Evolutionary conservation across 2,888 invertebrate genomes (phyloP), one percentile per base, ranked within the genome.

Genomic region (Ethmia dodecea): DNA sequence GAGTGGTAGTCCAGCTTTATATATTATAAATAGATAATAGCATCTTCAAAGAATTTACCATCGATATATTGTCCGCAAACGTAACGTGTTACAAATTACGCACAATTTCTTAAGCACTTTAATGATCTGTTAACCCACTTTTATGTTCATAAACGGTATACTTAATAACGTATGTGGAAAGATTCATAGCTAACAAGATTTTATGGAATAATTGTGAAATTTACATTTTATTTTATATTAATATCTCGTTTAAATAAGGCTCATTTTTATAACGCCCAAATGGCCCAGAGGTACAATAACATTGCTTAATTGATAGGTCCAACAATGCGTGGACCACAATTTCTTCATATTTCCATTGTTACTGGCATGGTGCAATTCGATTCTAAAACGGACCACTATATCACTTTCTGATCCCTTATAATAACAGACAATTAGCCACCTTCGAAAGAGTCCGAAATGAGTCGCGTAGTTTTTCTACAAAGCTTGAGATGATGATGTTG

Each of bases 281-380:
- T n/a, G n/a, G n/a, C n/a, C n/a, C n/a, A n/a, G n/a, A n/a, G n/a
- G n/a, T 48, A 48, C 55, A 52, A 49, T 59, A 56, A 59, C 57
- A 38, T 48, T 43, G 47, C 49, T 52, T 68, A 71, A 70, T 69
- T 68, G 57, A 62, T 67, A 57, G 63, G 52, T 64, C 48, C 41
- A 33, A 43, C 48, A 45, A 48, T 50, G 47, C 60, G 48, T 54
- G 53, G n/a, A n/a, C n/a, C 49, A 47, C 44, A 52, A 53, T 75
- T 74, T 60, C 72, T 55, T 60, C 65, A 71, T 47, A 46, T 34
- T 52, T 54, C 72, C 72, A 73, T 67, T 57, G 45, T 49, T 46
- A 41, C 11, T 9, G 10, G 9, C 42, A 52, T 67, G 60, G 48
- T 60, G 70, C 59, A 74, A 70, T 47, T 42, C 45, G 54, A 65